Conservation (phyloP, 2,113 vertebrate species). For the Podocnemis expansa region DNA sequence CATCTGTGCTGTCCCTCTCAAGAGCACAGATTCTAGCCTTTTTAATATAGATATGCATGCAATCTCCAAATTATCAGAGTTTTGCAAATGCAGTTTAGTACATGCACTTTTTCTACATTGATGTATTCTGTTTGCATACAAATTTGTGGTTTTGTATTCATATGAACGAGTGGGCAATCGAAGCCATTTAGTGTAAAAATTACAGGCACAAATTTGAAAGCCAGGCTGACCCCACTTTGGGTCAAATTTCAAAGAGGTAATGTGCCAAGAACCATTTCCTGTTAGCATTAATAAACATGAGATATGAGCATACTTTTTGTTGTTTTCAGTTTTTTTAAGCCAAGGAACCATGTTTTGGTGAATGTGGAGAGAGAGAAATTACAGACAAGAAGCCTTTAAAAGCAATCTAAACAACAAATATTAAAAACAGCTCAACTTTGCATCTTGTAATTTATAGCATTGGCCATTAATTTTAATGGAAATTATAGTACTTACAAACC, state of each 20-base stretch:
- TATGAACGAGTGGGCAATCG: rapidly evolving
- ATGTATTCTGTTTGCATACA: rapidly evolving
- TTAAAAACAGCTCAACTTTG: background rate
- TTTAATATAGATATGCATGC: background rate
- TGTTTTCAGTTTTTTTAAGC: too few species aligned
- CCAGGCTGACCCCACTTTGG: background rate
- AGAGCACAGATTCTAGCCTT: background rate
- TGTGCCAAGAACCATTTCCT: background rate
- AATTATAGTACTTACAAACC: background rate
- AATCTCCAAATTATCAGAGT: background rate
- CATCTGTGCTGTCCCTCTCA: background rate
- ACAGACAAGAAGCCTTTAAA: background rate
- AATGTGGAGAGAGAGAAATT: background rate
- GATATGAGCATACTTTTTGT: background rate
- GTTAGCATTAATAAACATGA: background rate
- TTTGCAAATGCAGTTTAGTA: background rate
- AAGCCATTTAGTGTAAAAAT: rapidly evolving
- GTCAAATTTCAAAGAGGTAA: background rate
- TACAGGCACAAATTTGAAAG: background rate
- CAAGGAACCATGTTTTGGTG: too few species aligned
- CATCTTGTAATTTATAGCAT: background rate
- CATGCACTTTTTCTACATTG: rapidly evolving
- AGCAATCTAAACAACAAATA: background rate
- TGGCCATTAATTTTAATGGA: background rate
- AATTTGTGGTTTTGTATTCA: too few species aligned